phyloP scores from a whole-genome alignment of 2,888 invertebrate genomes.

The Deilephila porcellus region DNA sequence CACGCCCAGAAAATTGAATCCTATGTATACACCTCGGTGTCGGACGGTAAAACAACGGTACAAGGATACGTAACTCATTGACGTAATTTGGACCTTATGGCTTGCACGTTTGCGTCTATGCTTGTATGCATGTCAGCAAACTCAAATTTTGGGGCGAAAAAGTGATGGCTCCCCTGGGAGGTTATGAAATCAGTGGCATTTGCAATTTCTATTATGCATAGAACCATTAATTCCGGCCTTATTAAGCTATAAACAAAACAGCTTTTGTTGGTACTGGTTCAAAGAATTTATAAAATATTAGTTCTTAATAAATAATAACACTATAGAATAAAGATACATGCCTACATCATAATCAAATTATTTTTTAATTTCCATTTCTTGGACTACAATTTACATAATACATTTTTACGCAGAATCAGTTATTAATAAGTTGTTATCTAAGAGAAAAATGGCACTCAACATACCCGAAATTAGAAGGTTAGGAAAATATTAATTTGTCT shows the following conservation, averaged over 20 bases:
- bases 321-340: too few species aligned
- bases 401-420: too few species aligned
- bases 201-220: slow-evolving; percentile 86
- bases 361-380: too few species aligned
- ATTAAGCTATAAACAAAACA: slow-evolving; percentile 81
- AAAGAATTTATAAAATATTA: slow-evolving; percentile 10
- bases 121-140: slow-evolving; percentile 41
- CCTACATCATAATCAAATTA: too few species aligned
- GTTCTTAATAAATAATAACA: background rate
- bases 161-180: slow-evolving; percentile 83
- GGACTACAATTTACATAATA: too few species aligned
- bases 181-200: slow-evolving; percentile 88
- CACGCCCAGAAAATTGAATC: slow-evolving; percentile 84
- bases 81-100: slow-evolving; percentile 50
- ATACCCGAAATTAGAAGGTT: too few species aligned
- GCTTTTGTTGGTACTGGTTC: slow-evolving; percentile 56
- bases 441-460: too few species aligned
- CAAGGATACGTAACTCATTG: slow-evolving; percentile 45
- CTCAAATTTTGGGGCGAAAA: slow-evolving; percentile 78
- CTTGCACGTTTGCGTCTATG: slow-evolving; percentile 46
- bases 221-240: slow-evolving; percentile 84
- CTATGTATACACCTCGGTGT: slow-evolving; percentile 76
- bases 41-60: slow-evolving; percentile 61
- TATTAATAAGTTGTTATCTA: too few species aligned
- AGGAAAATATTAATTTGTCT: too few species aligned